phyloP scores from a whole-genome alignment of 2,797 vertebrate species.

The Simalia tracyae region DNA sequence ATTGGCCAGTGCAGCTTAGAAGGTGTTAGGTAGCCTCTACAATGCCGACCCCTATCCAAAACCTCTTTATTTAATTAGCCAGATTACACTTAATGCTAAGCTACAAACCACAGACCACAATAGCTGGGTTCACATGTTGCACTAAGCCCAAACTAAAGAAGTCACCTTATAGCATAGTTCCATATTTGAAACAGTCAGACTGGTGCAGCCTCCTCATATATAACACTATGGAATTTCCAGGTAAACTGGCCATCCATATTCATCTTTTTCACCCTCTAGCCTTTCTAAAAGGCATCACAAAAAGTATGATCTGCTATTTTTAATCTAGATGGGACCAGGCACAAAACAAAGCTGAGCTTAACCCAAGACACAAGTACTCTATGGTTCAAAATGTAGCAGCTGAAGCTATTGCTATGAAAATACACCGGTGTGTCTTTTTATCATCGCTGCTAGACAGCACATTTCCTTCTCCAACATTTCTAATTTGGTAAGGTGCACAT shows the following conservation, averaged over 20 bases:
- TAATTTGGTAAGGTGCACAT: constrained; percentile 56
- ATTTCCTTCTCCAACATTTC: constrained; percentile 57
- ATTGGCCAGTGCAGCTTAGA: neutral
- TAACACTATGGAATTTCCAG: neutral
- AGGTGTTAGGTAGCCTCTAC: neutral
- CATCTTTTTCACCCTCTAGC: neutral
- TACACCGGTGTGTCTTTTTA: constrained; percentile 50
- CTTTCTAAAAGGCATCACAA: neutral
- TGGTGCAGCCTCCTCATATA: neutral
- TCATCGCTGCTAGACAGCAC: constrained; percentile 52
- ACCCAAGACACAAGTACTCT: neutral
- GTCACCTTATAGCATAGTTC: neutral
- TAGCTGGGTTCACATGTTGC: neutral
- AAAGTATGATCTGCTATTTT: neutral
- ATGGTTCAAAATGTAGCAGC: constrained; percentile 8
- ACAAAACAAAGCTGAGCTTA: neutral
- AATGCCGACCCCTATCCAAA: neutral
- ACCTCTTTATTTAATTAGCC: neutral
- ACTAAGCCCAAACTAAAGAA: neutral
- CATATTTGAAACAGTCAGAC: neutral
- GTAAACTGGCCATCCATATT: neutral
- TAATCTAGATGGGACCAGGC: neutral
- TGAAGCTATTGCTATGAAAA: constrained; percentile 23
- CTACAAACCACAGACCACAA: neutral
- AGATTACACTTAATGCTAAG: neutral